Percentiles rank a stretch among this genome's conserved stretches.
Conservation (phyloP, 2,888 invertebrate species). For the Drosophila eohydei region DNA sequence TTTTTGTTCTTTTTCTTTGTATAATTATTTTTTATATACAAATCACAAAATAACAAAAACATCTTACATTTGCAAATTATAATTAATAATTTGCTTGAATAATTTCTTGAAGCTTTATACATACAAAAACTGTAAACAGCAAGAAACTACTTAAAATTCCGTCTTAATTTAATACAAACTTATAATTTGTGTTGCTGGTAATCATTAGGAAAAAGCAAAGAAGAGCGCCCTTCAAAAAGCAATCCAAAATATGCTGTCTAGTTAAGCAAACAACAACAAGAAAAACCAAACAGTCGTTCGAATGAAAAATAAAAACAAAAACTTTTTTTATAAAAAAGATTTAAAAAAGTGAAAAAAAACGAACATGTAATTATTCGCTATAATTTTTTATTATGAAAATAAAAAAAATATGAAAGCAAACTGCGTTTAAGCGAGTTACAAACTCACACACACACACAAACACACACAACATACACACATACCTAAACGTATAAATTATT, state of each 20-base stretch:
- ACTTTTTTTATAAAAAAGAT: constrained; percentile 79
- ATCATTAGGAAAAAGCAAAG: constrained; percentile 5
- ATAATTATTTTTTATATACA: constrained; percentile 30
- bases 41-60: constrained; percentile 18
- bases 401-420: constrained; percentile 65
- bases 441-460: constrained; percentile 8
- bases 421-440: constrained; percentile 61
- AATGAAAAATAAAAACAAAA: constrained; percentile 53
- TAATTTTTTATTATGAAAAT: constrained; percentile 76
- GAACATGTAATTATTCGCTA: constrained; percentile 69
- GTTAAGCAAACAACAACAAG: constrained; percentile 12
- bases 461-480: constrained; percentile 9
- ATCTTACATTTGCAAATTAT: constrained; percentile 11
- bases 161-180: constrained; percentile 51
- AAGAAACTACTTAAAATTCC: constrained; percentile 64
- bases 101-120: constrained; percentile 18
- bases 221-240: constrained; percentile 11
- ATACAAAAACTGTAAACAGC: constrained; percentile 28
- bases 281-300: constrained; percentile 72
- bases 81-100: constrained; percentile 34
- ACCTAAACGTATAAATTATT: constrained; percentile 13
- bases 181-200: constrained; percentile 36
- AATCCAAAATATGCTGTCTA: constrained; percentile 42
- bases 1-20: constrained; percentile 32
- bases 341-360: constrained; percentile 46